Evolutionary conservation across 2,113 vertebrate species (phyloP).

Genomic region (Jacana jacana): DNA sequence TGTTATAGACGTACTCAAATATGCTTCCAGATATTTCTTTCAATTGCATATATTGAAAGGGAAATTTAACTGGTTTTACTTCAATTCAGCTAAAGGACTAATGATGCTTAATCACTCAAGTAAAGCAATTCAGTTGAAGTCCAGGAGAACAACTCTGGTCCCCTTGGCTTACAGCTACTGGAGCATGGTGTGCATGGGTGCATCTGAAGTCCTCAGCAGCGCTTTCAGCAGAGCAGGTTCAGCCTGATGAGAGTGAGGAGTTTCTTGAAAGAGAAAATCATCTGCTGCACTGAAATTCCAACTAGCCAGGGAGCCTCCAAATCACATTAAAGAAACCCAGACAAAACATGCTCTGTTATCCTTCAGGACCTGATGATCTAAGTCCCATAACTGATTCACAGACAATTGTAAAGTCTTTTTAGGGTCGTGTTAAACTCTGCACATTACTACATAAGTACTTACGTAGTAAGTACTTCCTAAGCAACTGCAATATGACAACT

Average conservation of each 20-base stretch:
- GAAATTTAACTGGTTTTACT: not conserved
- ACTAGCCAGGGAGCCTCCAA: not conserved
- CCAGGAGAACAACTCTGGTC: not conserved
- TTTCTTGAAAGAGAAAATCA: not conserved
- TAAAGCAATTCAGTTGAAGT: not conserved
- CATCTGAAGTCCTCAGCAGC: not conserved
- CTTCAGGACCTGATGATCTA: not conserved
- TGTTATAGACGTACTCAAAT: not conserved
- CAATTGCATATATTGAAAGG: not conserved
- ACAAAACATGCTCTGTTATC: not conserved
- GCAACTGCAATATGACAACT: not conserved
- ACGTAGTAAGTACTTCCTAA: not conserved
- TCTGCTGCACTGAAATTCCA: not conserved
- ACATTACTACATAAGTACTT: too few relatives aligned
- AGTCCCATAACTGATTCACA: not conserved
- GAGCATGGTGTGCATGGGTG: fast-evolving
- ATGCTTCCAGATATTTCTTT: not conserved
- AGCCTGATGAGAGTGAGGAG: not conserved
- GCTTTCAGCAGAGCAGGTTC: not conserved
- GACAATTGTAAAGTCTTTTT: not conserved
- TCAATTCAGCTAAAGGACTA: not conserved
- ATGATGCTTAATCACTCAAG: not conserved
- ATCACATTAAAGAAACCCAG: not conserved
- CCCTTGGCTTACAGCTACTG: not conserved
- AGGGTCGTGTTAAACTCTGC: not conserved